Evolutionary conservation across 2,797 vertebrate species (phyloP).

Genomic region (Hemitrygon akajei): DNA sequence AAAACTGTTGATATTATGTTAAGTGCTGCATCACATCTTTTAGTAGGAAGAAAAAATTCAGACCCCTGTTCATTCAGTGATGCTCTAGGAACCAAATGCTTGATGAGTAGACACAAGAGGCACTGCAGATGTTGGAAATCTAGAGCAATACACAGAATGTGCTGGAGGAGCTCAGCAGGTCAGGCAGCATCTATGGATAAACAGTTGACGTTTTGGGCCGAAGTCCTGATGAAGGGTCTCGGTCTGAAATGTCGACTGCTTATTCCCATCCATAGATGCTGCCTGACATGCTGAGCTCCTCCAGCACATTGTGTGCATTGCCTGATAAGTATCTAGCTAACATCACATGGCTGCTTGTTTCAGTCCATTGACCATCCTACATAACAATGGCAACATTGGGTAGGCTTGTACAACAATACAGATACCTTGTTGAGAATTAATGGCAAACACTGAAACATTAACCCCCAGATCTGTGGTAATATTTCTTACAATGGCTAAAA

Average conservation of each 20-base stretch:
- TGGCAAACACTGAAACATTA: neutral
- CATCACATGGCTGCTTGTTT: neutral
- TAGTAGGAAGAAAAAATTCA: neutral
- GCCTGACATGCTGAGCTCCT: too few species aligned
- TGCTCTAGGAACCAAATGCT: neutral
- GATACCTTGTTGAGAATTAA: neutral
- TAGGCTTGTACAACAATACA: neutral
- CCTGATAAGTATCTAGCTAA: neutral
- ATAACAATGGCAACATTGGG: neutral
- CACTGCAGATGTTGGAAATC: too few species aligned
- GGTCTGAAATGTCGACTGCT: too few species aligned
- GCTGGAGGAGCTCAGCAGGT: too few species aligned
- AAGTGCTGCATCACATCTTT: neutral
- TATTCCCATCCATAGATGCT: too few species aligned
- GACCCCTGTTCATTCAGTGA: neutral
- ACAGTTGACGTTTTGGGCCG: too few species aligned
- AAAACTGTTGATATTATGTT: slow-evolving; percentile 12
- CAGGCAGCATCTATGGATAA: too few species aligned
- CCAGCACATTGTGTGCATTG: neutral
- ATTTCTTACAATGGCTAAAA: neutral
- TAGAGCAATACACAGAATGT: too few species aligned
- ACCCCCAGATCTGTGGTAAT: neutral
- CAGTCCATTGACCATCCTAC: neutral
- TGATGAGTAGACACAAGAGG: neutral
- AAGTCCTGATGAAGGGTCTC: too few species aligned